Base-by-base conservation (phyloP, 2,888 invertebrate species). In the Stenotaenia linearis region DNA sequence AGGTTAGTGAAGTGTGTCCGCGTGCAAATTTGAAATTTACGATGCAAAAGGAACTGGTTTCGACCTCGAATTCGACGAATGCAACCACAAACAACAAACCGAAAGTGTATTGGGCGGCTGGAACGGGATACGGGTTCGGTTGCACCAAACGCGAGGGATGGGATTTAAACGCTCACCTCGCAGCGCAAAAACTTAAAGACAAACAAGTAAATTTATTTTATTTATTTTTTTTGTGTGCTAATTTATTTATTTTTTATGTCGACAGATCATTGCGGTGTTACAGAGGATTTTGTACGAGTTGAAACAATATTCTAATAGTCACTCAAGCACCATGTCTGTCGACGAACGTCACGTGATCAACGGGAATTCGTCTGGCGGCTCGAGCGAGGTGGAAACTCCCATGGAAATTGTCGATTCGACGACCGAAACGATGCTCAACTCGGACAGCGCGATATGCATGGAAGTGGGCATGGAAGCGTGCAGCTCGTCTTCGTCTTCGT, bases 121-220 rank as follows among this genome's bases (percentile, higher is more conserved):
- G 78, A 30, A 78, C 78, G 6, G 78, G 78, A 0, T 78, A 30
- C 21, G 78, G 78, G 4, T 45, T 18, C 3, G 76, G 76, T 1
- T 69, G 69, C 35, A 18, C 25, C 18, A 56, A 69, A 30, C 56
- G 69, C 32, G 21, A 56, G 30, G 83, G 84, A 75, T 86, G 86
- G 86, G 85, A 85, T 79, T 83, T 85, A 32, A 84, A 85, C 77
- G 85, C 85, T 3, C 85, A 85, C 77, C 78, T 85, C 10, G 85
- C 85, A 12, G 86, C 85, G 30, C 84, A 85, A 80, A 83, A 84
- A 81, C 85, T 85, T 81, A 85, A 85, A 81, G 86, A 86, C 77
- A 85, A 85, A 80, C 85, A 86, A 83, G 85, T 85, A 25, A 81
- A 81, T 56, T 77, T 23, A 76, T 75, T 69, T 9, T 40, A 12